A percentile compares a stretch with the other conserved stretches of the same genome.
Conservation (phyloP, 2,797 vertebrate genomes). For the Arrhamphus sclerolepis region DNA sequence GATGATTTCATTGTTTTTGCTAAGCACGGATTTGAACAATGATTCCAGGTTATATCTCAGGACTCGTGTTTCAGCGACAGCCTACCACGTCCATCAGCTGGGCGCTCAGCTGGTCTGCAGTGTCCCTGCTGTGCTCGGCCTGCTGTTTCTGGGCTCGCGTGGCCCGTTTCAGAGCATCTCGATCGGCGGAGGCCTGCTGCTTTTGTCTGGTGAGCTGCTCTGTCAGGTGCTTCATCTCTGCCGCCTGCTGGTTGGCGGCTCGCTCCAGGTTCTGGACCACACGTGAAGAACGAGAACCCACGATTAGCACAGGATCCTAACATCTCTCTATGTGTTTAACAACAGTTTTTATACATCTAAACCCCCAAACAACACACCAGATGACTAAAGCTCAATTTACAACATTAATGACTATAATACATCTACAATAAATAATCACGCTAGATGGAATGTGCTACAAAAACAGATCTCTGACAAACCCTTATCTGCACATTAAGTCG, state of each 20-base stretch:
- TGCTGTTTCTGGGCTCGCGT: constrained; percentile 86
- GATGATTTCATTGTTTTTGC: background rate
- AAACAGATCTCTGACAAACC: constrained; percentile 69
- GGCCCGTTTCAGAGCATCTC: constrained; percentile 87
- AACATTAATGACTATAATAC: no score
- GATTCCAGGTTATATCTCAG: background rate
- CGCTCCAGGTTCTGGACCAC: constrained; percentile 85
- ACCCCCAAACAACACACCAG: no score
- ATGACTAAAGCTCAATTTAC: no score
- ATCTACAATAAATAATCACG: no score
- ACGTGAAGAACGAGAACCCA: no score
- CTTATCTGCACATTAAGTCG: constrained; percentile 85
- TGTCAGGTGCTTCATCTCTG: constrained; percentile 78
- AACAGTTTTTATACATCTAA: no score
- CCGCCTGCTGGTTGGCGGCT: constrained; percentile 81
- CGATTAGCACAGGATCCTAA: no score
- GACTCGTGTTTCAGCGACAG: background rate
- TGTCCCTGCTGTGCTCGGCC: constrained; percentile 85
- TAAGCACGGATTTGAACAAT: background rate
- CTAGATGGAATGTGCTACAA: no score
- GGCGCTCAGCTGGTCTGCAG: constrained; percentile 78
- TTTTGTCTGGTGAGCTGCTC: constrained; percentile 81
- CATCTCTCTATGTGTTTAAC: no score
- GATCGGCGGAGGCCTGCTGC: constrained; percentile 79
- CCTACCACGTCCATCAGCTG: constrained; percentile 88